Evolutionary conservation across 2,888 invertebrate genomes (phyloP), one percentile per base, ranked within the genome.

Genomic region (Pandemis corylana): DNA sequence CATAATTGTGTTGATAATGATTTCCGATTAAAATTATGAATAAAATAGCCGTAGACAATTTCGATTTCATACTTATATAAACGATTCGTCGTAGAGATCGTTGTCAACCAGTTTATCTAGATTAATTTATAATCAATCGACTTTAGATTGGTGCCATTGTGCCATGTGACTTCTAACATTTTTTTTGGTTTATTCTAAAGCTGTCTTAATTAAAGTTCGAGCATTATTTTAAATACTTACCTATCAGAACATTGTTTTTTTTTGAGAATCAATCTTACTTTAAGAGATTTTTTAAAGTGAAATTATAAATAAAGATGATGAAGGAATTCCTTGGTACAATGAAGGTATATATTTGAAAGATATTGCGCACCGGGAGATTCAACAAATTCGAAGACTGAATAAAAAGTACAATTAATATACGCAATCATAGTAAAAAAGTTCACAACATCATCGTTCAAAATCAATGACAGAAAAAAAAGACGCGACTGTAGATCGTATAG

Each of bases 21-120:
- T 53, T 13, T n/a, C 61, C 41, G 64, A 20, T 51, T 41, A 53
- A 62, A 66, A 44, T 61, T 13, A 42, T 61, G 74, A 70, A 75
- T 70, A 75, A 75, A 75, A 70, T 63, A 56, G 51, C 68, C 72
- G 36, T 72, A 68, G 53, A 71, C 28, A 72, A 53, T 15, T 67
- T 20, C 41, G 28, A 72, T 64, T 64, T 71, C 67, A 51, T 61
- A 65, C 71, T 73, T 73, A 74, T 63, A 44, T 74, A 75, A 75
- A 75, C 61, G 70, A 70, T 70, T 62, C n/a, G 66, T 15, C 51
- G 51, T 70, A 49, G 61, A 65, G 42, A 15, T 62, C 46, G 44
- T 66, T 62, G 62, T 67, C 56, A 67, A 67, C 71, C 53, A 63
- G 66, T 71, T 67, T 53, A 41, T 61, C 44, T 62, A 36, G 61